A percentile compares a stretch with the other conserved stretches of the same genome.
phyloP scores from a whole-genome alignment of 1,140 invertebrate genomes.

The Drosophila bipectinata region DNA sequence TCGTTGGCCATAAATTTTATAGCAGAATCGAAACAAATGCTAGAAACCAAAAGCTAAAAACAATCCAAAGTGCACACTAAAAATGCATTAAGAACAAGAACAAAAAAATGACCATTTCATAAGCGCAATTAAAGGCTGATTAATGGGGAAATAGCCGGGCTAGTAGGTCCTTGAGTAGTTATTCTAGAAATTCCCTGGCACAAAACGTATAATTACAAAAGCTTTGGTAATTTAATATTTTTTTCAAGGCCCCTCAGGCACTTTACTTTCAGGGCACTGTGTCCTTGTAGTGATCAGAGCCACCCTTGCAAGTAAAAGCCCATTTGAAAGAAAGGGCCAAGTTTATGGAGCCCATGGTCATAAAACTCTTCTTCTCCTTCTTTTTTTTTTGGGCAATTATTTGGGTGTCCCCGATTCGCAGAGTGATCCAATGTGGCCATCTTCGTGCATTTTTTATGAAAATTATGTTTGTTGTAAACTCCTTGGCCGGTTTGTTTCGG shows the following conservation, averaged over 20 bases:
- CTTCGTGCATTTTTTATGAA: constrained; percentile 68
- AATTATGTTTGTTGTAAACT: constrained; percentile 22
- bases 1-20: constrained; percentile 78
- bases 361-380: constrained; percentile 25
- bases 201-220: not conserved
- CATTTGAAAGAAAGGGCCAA: constrained; percentile 17
- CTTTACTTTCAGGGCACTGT: constrained; percentile 2
- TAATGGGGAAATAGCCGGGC: constrained; percentile 1
- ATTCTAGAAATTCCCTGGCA: not conserved
- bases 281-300: constrained; percentile 18
- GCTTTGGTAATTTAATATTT: not conserved
- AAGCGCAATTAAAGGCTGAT: constrained; percentile 28
- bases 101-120: constrained; percentile 26
- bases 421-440: constrained; percentile 43
- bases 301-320: constrained; percentile 2
- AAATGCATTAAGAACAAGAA: constrained; percentile 26
- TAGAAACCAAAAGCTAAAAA: constrained; percentile 51
- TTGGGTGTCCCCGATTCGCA: constrained; percentile 43
- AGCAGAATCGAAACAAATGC: constrained; percentile 61
- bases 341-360: constrained; percentile 32
- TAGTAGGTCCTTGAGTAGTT: constrained; percentile 5
- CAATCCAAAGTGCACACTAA: constrained; percentile 44
- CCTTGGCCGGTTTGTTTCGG: constrained; percentile 19
- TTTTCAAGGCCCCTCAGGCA: not conserved
- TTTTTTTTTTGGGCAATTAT: constrained; percentile 34